Base-by-base conservation (phyloP, 2,113 vertebrate genomes). In the Chamaetylas fuelleborni region DNA sequence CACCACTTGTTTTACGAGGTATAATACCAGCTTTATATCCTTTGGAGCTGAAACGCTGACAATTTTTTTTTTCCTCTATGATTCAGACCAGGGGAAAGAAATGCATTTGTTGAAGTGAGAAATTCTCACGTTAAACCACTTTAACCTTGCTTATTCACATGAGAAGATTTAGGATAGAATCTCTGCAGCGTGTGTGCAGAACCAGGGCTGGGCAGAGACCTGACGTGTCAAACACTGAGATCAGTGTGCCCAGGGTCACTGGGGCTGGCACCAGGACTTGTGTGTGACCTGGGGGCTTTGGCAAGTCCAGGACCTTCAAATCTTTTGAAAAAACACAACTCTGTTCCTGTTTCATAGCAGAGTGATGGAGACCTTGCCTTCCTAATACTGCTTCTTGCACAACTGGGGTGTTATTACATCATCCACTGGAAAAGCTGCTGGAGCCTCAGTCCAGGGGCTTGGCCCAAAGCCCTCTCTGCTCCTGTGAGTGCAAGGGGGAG, bases 1-100 rank as follows among this genome's bases (percentile, higher is more conserved):
- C 72, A 50, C 82, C 79, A 16, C 87, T 92, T 93, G 87, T 84
- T 94, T 96, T 94, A 95, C 1, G 11, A 86, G 72, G 51, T 78
- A 28, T 65, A 84, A 90, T 19, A 73, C 47, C 69, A 77, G 81
- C 78, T 89, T 91, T 76, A 85, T 70, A 78, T 62, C 81, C 72
- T 85, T 73, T 14, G 9, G 40, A 73, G 84, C 61, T 62, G 78
- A 88, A 67, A 78, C 11, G 56, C 88, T 95, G 93, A 88, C 79
- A 31, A 2, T 38, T 92, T 94, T 95, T 86, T 86, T 80, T 70
- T 11, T 6, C 66, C 56, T 88, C 77, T 65, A 1, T 90, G 90
- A 93, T 88, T 97, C 90, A 90, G 73, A 83, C 3, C 1, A 0
- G 16, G 26, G 81, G 17, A 72, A 86, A 86, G 54, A 86, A 90